These are phyloP conservation scores for Octonoba sinensis DNA, from an alignment of 2,888 invertebrate species.

Conservation along the genomic window DNA sequence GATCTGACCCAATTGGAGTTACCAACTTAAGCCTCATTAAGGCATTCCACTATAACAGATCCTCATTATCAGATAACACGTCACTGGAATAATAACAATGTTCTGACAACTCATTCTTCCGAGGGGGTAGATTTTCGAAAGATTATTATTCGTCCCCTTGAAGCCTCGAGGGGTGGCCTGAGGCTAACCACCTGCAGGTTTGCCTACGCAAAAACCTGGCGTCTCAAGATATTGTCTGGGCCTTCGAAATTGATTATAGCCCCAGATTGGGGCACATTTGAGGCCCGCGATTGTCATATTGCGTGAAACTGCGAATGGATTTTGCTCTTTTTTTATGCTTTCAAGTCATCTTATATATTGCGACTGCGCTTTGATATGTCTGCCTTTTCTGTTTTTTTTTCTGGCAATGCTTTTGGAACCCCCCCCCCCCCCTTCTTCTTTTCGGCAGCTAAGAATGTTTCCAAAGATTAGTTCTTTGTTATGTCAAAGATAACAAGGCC, in stretches of 20 bases:
- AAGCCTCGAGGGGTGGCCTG: background rate
- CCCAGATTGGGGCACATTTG: slow-evolving; percentile 13
- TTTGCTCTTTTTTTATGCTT: too few relatives aligned
- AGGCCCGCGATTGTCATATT: slow-evolving; percentile 17
- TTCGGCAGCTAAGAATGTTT: too few relatives aligned
- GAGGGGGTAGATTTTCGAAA: background rate
- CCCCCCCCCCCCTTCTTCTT: too few relatives aligned
- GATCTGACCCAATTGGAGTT: slow-evolving; percentile 48
- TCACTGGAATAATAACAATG: slow-evolving; percentile 50
- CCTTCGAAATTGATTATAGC: slow-evolving; percentile 29
- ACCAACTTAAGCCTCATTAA: slow-evolving; percentile 39
- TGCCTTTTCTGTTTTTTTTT: too few relatives aligned
- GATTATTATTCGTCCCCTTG: slow-evolving; percentile 20
- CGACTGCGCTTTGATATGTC: too few relatives aligned
- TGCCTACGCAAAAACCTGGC: background rate
- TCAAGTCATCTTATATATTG: too few relatives aligned
- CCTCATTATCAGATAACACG: slow-evolving; percentile 58
- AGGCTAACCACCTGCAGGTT: slow-evolving; percentile 27
- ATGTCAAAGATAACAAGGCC: too few relatives aligned
- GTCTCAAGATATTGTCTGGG: background rate
- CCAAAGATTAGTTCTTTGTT: too few relatives aligned
- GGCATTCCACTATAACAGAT: slow-evolving; percentile 48
- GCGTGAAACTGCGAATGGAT: background rate
- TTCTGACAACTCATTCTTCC: slow-evolving; percentile 50
- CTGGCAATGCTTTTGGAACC: too few relatives aligned